Evolutionary conservation across 2,888 invertebrate genomes (phyloP), one percentile per base, ranked within the genome.

Genomic region (Phalera bucephala): DNA sequence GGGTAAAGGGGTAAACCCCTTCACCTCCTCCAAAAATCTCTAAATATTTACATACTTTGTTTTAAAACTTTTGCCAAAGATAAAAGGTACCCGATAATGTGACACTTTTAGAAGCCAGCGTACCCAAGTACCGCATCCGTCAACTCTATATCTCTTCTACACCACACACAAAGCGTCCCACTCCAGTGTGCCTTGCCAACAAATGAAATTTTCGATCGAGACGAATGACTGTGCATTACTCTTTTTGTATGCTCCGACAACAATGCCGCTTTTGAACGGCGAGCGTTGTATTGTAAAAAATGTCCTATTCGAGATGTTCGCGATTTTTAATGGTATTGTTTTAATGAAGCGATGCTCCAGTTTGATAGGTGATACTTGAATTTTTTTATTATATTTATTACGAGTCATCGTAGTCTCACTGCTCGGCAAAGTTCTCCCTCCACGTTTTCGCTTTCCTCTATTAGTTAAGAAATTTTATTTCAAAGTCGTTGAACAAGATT

Each of bases 141-240:
- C 54, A 61, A 48, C 53, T 64, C 51, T 70, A 73, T 64, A 66
- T 72, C 69, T 64, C 52, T 47, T 55, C 59, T 48, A 52, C 63
- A 58, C 45, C 63, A 65, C 67, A 73, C 67, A 81, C 78, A 80
- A 73, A 75, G 71, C 63, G 66, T 63, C 65, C 44, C 54, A 56
- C 61, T 52, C 41, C 57, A 54, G 56, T 61, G 70, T 67, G 48
- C 64, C 57, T 49, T 68, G 78, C 79, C 73, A 76, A 80, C 78
- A 82, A 81, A 81, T 80, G 72, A 80, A 80, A 80, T 81, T 80
- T 78, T 71, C 74, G 74, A 82, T 80, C 80, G 80, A 80, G 77
- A 80, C 71, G 73, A 77, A 81, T 79, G 72, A 74, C 77, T 73
- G 55, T 78, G 62, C 81, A 80, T 80, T 68, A 72, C 72, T 74